Evolutionary conservation across 2,888 invertebrate genomes (phyloP).

Genomic region (Sturmia bella): DNA sequence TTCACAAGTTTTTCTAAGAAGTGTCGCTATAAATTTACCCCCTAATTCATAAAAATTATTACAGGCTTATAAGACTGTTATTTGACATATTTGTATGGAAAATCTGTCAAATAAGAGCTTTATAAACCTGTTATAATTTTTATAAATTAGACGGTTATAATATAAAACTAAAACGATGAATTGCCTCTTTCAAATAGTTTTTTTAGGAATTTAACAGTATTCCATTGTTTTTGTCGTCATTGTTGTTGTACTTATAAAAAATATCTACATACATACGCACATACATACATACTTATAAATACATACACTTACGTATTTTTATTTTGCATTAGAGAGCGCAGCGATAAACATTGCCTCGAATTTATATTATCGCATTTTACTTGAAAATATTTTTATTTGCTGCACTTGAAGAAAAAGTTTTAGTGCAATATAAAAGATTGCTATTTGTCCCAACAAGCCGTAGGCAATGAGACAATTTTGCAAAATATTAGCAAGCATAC

Average conservation of each 20-base stretch:
- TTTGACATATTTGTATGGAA: no score
- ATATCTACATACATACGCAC: not conserved
- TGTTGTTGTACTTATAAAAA: slow-evolving; percentile 31
- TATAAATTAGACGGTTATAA: slow-evolving; percentile 10
- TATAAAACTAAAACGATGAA: not conserved
- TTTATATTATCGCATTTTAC: slow-evolving; percentile 59
- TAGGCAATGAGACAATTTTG: slow-evolving; percentile 9
- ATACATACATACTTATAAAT: not conserved
- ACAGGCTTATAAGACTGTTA: no score
- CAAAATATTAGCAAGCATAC: slow-evolving; percentile 45
- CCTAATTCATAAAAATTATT: no score
- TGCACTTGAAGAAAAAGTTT: slow-evolving; percentile 64
- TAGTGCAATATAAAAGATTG: slow-evolving; percentile 24
- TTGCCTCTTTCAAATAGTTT: slow-evolving; percentile 13
- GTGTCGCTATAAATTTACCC: no score
- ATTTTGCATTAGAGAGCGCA: slow-evolving; percentile 47
- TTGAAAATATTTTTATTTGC: slow-evolving; percentile 54
- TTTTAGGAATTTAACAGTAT: slow-evolving; percentile 48
- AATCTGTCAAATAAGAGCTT: no score
- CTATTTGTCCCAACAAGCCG: slow-evolving; percentile 31
- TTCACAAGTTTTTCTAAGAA: no score
- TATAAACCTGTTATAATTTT: no score
- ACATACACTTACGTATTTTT: slow-evolving; percentile 9
- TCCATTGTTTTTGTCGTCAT: slow-evolving; percentile 37
- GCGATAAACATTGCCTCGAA: slow-evolving; percentile 51